phyloP scores from a whole-genome alignment of 2,113 vertebrate genomes.

The Centropus bengalensis region DNA sequence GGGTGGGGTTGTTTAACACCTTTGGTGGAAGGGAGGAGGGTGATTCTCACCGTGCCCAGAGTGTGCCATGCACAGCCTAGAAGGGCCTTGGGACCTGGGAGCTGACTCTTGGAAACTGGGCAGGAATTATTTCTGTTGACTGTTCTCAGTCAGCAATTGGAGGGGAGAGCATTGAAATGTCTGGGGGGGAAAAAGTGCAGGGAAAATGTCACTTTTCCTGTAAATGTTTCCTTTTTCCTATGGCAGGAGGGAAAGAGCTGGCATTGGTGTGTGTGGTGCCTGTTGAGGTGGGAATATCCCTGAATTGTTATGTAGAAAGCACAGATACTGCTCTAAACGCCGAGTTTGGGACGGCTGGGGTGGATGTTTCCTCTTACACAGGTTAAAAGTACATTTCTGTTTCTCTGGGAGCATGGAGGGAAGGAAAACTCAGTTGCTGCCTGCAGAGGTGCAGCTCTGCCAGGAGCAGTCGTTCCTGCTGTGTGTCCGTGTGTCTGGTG shows the following conservation, averaged over 20 bases:
- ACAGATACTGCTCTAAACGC: background rate
- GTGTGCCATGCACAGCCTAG: background rate
- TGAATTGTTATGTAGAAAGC: background rate
- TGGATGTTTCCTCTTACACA: background rate
- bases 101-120: background rate
- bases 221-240: background rate
- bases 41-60: background rate
- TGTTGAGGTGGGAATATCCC: background rate
- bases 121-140: background rate
- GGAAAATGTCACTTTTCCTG: slow-evolving; percentile 33
- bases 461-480: rapidly evolving
- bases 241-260: background rate
- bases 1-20: background rate
- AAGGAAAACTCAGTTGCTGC: no score
- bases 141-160: background rate
- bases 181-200: background rate
- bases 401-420: background rate
- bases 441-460: background rate
- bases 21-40: background rate
- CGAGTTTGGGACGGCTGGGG: background rate
- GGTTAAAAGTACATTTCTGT: background rate
- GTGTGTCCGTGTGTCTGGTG: rapidly evolving
- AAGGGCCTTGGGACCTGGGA: background rate
- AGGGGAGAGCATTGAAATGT: background rate
- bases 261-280: background rate